phyloP scores from a whole-genome alignment of 2,888 invertebrate genomes.

The Cheiracanthium punctorium region DNA sequence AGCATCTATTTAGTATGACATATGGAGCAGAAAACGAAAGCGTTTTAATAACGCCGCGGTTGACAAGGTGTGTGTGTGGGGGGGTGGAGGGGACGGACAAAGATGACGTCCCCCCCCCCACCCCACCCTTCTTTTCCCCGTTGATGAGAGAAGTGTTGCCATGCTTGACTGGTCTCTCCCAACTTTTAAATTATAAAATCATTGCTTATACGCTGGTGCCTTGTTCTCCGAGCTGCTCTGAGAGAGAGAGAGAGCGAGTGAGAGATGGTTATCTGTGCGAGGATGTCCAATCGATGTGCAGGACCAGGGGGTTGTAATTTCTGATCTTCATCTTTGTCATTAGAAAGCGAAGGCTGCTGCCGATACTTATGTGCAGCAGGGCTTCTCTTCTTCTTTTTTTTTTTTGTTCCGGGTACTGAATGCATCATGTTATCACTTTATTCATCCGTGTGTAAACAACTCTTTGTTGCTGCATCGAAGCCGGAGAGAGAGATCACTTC shows the following conservation, averaged over 20 bases:
- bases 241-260: too few relatives aligned
- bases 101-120: conserved; percentile 8
- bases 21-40: conserved; percentile 66
- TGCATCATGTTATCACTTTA: conserved; percentile 1
- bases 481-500: neutral
- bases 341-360: neutral
- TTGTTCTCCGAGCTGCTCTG: conserved; percentile 24
- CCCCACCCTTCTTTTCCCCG: too few relatives aligned
- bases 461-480: neutral
- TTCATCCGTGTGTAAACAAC: neutral
- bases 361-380: neutral
- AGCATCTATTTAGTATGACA: conserved; percentile 68
- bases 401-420: neutral
- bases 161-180: conserved; percentile 43
- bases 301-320: conserved; percentile 12
- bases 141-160: conserved; percentile 53
- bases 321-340: conserved; percentile 3
- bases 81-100: conserved; percentile 17
- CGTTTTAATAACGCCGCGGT: conserved; percentile 66
- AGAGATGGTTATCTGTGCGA: conserved; percentile 56
- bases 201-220: conserved; percentile 60
- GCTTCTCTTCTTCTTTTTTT: too few relatives aligned
- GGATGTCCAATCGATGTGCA: conserved; percentile 25
- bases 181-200: conserved; percentile 69
- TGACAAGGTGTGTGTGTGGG: conserved; percentile 37